These are phyloP conservation scores for Drosophila flavopinicola DNA, from an alignment of 2,888 invertebrate genomes.

Conservation along the genomic window DNA sequence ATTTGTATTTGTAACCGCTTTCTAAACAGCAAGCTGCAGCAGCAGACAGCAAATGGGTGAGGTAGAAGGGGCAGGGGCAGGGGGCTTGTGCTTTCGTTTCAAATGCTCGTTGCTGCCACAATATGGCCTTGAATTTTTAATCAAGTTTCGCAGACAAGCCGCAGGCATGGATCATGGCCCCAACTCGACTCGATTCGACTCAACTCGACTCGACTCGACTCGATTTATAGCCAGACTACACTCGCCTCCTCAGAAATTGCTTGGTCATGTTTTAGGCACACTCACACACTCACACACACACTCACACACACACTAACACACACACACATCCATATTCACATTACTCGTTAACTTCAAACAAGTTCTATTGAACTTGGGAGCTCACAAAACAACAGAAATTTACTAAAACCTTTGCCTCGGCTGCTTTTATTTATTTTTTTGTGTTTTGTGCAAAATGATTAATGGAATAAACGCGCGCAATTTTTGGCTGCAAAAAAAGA, in stretches of 20 bases:
- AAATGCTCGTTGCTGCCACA: conserved; percentile 69
- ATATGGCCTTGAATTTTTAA: conserved; percentile 79
- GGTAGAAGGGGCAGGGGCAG: background rate
- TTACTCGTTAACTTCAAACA: conserved; percentile 60
- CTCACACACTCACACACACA: conserved; percentile 6
- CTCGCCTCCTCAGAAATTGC: conserved; percentile 41
- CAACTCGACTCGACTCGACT: conserved; percentile 7
- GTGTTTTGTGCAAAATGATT: conserved; percentile 60
- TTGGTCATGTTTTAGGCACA: conserved; percentile 59
- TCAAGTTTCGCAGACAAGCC: conserved; percentile 72
- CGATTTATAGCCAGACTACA: conserved; percentile 25
- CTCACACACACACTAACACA: too few relatives aligned
- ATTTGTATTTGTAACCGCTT: conserved; percentile 64
- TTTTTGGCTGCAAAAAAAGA: conserved; percentile 44
- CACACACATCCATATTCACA: background rate
- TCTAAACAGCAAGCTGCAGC: conserved; percentile 57
- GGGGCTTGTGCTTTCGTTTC: conserved; percentile 56
- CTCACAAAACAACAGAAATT: conserved; percentile 25
- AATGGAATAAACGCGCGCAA: conserved; percentile 67
- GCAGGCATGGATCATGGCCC: conserved; percentile 56
- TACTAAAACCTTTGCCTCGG: conserved; percentile 50
- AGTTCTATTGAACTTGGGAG: conserved; percentile 76
- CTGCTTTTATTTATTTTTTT: conserved; percentile 29
- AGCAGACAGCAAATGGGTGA: conserved; percentile 4
- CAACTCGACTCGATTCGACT: conserved; percentile 12